These are phyloP conservation scores for Zapornia atra DNA, from an alignment of 2,113 vertebrate species.

Conservation along the genomic window DNA sequence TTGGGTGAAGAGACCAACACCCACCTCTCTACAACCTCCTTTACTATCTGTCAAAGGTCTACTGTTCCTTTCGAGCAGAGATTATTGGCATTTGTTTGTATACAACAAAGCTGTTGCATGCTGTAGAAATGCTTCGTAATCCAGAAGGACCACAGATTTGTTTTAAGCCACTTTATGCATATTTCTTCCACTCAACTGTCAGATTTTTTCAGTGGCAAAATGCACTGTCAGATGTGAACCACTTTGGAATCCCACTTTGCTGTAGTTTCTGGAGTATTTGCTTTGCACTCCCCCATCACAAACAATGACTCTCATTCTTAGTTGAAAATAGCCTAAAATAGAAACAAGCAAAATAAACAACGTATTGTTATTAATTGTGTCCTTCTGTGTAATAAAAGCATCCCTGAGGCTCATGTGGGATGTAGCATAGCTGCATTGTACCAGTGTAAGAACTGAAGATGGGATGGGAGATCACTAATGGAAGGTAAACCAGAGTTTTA, in stretches of 20 bases:
- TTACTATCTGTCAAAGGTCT: neutral
- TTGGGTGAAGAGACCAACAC: no score
- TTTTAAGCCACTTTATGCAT: neutral
- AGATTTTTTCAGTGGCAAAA: constrained; percentile 6
- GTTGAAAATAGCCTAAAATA: neutral
- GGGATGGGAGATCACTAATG: neutral
- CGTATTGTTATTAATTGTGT: neutral
- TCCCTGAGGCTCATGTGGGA: neutral
- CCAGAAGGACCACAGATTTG: neutral
- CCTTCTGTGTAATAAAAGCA: neutral
- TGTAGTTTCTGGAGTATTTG: neutral
- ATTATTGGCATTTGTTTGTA: neutral
- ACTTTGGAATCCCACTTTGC: neutral
- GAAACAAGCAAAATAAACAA: neutral
- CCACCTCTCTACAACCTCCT: no score
- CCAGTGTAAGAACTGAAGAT: neutral
- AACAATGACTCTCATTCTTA: neutral
- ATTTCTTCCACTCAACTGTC: neutral
- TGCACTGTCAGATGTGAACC: neutral
- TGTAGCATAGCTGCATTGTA: neutral
- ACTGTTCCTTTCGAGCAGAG: neutral
- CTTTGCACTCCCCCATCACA: neutral
- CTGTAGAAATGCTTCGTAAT: neutral
- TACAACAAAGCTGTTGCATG: neutral
- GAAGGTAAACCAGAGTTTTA: neutral